phyloP scores from a whole-genome alignment of 2,797 vertebrate species.

The Prunella strophiata region DNA sequence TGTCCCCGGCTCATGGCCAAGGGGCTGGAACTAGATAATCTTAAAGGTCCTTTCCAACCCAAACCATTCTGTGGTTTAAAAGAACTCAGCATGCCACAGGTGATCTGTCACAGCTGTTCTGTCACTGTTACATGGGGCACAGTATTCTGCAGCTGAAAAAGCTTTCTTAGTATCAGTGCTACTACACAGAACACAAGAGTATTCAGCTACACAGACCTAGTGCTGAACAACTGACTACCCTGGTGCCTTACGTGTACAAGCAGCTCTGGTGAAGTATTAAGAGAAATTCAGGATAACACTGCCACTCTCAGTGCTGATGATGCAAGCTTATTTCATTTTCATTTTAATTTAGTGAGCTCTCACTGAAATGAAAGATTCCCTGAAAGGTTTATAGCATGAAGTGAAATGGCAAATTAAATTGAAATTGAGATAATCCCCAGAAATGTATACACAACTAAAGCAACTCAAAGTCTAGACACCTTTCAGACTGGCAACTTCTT shows the following conservation, averaged over 20 bases:
- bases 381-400: constrained; percentile 35
- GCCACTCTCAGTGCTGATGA: constrained; percentile 2
- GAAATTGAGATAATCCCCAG: constrained; percentile 47
- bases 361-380: constrained; percentile 25
- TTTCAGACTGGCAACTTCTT: constrained; percentile 15
- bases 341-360: constrained; percentile 47
- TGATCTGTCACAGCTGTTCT: neutral
- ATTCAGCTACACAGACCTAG: neutral
- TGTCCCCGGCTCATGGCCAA: neutral
- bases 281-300: neutral
- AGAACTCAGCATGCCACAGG: neutral
- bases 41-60: neutral
- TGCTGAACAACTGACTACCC: neutral
- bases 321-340: constrained; percentile 28
- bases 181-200: neutral
- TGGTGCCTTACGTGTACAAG: neutral
- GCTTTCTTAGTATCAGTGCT: neutral
- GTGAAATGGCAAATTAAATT: constrained; percentile 54
- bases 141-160: neutral
- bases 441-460: constrained; percentile 35
- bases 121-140: neutral
- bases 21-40: neutral
- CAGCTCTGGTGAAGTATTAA: neutral
- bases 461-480: neutral
- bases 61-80: neutral